Conservation (phyloP, 2,888 invertebrate species). For the Dermolepida albohirtum region DNA sequence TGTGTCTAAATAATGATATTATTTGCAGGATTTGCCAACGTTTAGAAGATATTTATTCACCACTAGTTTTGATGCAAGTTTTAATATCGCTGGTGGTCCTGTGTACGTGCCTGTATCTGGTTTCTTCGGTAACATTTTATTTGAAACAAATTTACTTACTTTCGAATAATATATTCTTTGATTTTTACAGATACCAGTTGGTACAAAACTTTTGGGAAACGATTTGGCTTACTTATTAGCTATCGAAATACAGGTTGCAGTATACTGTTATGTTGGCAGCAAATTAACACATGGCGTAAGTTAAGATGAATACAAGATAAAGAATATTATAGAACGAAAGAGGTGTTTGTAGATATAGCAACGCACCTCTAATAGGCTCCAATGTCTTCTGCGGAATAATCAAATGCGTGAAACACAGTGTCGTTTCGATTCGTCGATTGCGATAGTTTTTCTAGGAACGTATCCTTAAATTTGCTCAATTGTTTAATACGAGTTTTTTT, state of each 20-base stretch:
- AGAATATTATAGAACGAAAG: background rate
- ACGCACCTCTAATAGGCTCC: too few species aligned
- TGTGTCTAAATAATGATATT: background rate
- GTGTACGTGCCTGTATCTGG: constrained; percentile 50
- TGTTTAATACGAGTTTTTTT: too few species aligned
- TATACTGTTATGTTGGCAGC: constrained; percentile 45
- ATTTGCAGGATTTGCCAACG: constrained; percentile 45
- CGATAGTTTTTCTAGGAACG: too few species aligned
- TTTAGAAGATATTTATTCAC: constrained; percentile 48
- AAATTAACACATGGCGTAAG: constrained; percentile 43
- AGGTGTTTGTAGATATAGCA: too few species aligned
- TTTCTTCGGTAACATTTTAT: constrained; percentile 41
- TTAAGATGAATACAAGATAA: constrained; percentile 4
- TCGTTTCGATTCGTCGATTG: too few species aligned
- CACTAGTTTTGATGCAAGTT: constrained; percentile 48
- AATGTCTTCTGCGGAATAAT: too few species aligned
- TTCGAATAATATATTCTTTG: background rate
- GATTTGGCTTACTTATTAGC: constrained; percentile 46
- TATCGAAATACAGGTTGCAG: constrained; percentile 43
- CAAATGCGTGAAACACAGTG: too few species aligned
- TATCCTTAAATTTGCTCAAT: too few species aligned
- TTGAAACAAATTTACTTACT: too few species aligned
- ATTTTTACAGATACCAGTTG: constrained; percentile 42
- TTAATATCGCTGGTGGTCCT: constrained; percentile 48
- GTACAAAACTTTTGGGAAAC: constrained; percentile 34